Percentiles rank a stretch among this genome's conserved stretches.
These are phyloP conservation scores for Tapera naevia DNA, from an alignment of 2,797 vertebrate species.

Conservation along the genomic window DNA sequence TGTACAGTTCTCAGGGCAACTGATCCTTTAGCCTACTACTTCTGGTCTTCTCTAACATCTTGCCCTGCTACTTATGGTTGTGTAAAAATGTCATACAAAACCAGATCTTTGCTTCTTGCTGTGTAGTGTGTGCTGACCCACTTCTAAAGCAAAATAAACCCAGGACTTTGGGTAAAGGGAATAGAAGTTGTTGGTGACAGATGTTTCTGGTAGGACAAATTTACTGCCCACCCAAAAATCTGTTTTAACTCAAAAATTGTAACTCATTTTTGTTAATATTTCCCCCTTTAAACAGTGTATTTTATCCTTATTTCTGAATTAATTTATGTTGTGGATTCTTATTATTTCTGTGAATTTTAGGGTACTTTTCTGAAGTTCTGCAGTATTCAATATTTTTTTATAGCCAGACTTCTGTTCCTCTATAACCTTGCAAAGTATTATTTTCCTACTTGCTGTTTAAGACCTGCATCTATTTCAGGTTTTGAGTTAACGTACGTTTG, in stretches of 20 bases:
- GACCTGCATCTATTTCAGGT: neutral
- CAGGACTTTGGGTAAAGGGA: neutral
- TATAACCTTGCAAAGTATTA: neutral
- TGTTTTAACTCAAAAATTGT: neutral
- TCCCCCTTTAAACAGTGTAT: neutral
- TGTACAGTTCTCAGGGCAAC: neutral
- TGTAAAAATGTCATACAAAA: neutral
- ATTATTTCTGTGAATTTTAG: neutral
- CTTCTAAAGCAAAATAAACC: neutral
- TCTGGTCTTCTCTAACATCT: neutral
- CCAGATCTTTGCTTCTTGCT: neutral
- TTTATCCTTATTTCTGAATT: neutral
- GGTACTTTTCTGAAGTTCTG: neutral
- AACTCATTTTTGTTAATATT: neutral
- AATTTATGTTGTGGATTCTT: neutral
- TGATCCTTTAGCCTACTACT: neutral
- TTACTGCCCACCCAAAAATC: neutral
- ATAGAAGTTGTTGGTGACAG: neutral
- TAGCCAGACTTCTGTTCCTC: neutral
- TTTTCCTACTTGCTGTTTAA: neutral
- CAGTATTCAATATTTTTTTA: neutral
- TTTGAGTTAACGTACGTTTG: neutral
- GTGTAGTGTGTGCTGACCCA: neutral
- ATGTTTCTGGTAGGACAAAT: neutral
- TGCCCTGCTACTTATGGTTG: fast-evolving